Conservation (phyloP, 2,113 vertebrate species). For the Nothocercus nigrocapillus region DNA sequence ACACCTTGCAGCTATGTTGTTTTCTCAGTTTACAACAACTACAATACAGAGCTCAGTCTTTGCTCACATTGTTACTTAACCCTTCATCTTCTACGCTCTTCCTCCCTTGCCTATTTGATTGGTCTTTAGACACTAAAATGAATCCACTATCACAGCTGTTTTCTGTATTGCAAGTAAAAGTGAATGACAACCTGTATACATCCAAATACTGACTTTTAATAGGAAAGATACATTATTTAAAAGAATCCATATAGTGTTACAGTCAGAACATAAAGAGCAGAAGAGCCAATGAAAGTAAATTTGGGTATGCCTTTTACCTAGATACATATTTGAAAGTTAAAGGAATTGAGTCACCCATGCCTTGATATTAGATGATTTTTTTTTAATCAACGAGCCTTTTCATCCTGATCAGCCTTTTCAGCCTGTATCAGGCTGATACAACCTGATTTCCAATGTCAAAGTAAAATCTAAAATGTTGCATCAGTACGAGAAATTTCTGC, state of each 20-base stretch:
- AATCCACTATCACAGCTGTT: background rate
- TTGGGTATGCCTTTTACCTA: background rate
- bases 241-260: background rate
- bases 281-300: background rate
- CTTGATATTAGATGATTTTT: background rate
- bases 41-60: background rate
- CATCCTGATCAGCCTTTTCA: background rate
- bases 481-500: background rate
- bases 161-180: background rate
- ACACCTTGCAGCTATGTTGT: background rate
- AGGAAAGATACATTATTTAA: background rate
- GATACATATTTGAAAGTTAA: background rate
- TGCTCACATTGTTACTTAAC: slow-evolving; percentile 9
- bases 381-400: background rate
- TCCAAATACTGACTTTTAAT: background rate
- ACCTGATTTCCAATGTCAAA: background rate
- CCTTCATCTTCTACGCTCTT: background rate
- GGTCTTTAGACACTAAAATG: background rate
- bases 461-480: background rate
- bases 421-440: background rate
- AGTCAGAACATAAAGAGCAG: background rate
- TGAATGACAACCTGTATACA: background rate
- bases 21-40: slow-evolving; percentile 7
- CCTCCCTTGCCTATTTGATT: background rate
- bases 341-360: background rate